Evolutionary conservation across 2,888 invertebrate genomes (phyloP), one percentile per base, ranked within the genome.

Genomic region (Caenorhabditis sp.): DNA sequence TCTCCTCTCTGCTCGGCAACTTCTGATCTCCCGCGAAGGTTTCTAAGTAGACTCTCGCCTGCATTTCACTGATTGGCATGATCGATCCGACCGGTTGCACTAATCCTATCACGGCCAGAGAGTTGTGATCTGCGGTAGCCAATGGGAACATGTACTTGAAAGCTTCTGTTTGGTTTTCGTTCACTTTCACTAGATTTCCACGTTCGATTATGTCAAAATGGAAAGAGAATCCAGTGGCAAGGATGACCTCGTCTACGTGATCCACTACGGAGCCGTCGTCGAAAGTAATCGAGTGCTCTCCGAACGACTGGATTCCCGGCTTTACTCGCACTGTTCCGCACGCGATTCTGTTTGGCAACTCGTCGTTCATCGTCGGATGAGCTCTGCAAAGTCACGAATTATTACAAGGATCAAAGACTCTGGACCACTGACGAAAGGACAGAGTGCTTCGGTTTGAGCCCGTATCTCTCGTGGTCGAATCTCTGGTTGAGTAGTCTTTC

Each of bases 41-140:
- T 11, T 82, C 81, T 17, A 83, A 63, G 37, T 78, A 84, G 7
- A 85, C 72, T 17, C 85, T 62, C 1, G 90, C 89, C 81, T 91
- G 91, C 85, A 91, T 85, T 79, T 91, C 91, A 9, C 89, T 84
- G 3, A 90, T 89, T 0, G 91, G 90, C 83, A 89, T 88, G 17
- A 91, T 83, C 11, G 90, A 89, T 11, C 91, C 91, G 6, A 89
- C 65, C 0, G 90, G 90, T 83, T 91, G 81, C 46, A 81, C 82
- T 61, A 89, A 88, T 9, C 90, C 91, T 48, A 91, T 89, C 2
- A 91, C 84, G 20, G 89, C 90, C 63, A 91, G 73, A 2, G 90
- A 90, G 27, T 89, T 86, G 32, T 84, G 78, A 30, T 81, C 79
- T 22, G 82, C 70, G 26, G 81, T 81, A 20, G 89, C 84, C 2